Evolutionary conservation across 2,797 vertebrate species (phyloP).

Genomic region (Danio choprae): DNA sequence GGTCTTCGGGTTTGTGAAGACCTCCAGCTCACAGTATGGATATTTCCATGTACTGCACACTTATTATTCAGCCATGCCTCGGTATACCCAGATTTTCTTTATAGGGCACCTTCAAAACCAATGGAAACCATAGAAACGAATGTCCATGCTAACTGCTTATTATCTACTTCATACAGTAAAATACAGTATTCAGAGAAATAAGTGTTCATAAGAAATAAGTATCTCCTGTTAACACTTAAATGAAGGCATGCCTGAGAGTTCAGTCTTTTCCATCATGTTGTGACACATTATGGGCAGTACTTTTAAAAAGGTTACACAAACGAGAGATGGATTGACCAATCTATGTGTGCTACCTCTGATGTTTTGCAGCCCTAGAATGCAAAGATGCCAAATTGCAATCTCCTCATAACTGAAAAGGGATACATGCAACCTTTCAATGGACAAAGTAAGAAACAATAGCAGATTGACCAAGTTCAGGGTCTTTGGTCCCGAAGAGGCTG

Average conservation of each 20-base stretch:
- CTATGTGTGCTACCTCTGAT: no score
- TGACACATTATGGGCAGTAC: neutral
- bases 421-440: neutral
- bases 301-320: neutral
- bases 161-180: neutral
- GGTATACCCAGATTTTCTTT: no score
- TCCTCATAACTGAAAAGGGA: neutral
- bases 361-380: neutral
- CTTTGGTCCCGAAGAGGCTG: neutral
- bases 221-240: neutral
- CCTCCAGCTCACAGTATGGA: no score
- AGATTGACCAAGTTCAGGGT: neutral
- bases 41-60: no score
- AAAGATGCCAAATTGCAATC: neutral
- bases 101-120: no score
- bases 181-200: neutral
- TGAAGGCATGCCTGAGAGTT: neutral
- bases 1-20: no score
- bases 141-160: neutral
- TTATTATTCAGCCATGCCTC: no score
- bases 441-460: neutral
- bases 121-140: no score
- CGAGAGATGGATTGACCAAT: neutral
- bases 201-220: no score
- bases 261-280: neutral